Conservation (phyloP, 2,888 invertebrate species). For the Pediacus dermestoides region DNA sequence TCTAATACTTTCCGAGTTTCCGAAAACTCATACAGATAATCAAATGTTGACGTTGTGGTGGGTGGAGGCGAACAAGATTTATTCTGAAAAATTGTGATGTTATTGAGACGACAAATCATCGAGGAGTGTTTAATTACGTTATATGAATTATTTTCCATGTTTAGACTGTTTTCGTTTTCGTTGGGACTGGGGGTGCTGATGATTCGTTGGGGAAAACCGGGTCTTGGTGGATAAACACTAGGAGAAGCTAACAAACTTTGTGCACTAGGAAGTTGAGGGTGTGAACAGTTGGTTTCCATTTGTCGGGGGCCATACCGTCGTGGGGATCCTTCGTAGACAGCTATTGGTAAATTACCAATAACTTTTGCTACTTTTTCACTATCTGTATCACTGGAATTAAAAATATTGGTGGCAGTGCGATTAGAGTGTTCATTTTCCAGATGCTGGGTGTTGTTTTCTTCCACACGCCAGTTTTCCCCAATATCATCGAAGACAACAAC, state of each 20-base stretch:
- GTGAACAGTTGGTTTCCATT: slow-evolving; percentile 46
- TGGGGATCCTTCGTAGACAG: slow-evolving; percentile 89
- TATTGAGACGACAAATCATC: no score
- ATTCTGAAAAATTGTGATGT: slow-evolving; percentile 12
- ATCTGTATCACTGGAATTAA: slow-evolving; percentile 39
- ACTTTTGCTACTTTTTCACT: slow-evolving; percentile 56
- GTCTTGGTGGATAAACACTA: slow-evolving; percentile 71
- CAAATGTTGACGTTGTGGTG: slow-evolving; percentile 64
- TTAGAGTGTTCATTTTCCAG: slow-evolving; percentile 33
- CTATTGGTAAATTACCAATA: slow-evolving; percentile 84
- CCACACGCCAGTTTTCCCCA: slow-evolving; percentile 71
- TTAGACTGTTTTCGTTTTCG: slow-evolving; percentile 42
- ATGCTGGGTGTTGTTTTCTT: slow-evolving; percentile 25
- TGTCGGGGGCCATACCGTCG: slow-evolving; percentile 73
- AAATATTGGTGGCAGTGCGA: slow-evolving; percentile 39
- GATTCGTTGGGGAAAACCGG: slow-evolving; percentile 79
- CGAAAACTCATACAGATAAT: slow-evolving; percentile 88
- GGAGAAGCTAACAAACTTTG: slow-evolving; percentile 61
- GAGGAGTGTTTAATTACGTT: no score
- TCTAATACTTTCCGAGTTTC: slow-evolving; percentile 89
- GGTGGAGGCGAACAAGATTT: slow-evolving; percentile 26
- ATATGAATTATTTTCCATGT: slow-evolving; percentile 40
- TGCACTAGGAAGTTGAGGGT: slow-evolving; percentile 56
- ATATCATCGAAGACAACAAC: slow-evolving; percentile 85
- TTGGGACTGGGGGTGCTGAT: slow-evolving; percentile 48